Evolutionary conservation across 2,113 vertebrate genomes (phyloP).

Genomic region (Mobula hypostoma): DNA sequence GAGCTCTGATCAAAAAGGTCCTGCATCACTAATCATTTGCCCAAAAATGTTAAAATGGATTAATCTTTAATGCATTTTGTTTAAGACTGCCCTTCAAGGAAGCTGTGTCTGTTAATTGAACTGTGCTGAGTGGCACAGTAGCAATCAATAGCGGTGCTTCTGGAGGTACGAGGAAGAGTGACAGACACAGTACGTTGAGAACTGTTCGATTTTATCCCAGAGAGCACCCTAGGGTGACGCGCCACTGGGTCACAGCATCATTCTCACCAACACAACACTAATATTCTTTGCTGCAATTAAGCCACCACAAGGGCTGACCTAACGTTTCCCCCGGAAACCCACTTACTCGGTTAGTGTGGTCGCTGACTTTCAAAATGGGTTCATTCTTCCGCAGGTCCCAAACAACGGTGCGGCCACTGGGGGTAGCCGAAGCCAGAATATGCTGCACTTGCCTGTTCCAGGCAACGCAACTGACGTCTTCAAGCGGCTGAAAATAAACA

Average conservation of each 20-base stretch:
- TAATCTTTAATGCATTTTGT: not conserved
- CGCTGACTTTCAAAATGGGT: constrained; percentile 96
- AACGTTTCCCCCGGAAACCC: not conserved
- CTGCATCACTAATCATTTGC: too few relatives aligned
- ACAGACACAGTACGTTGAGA: not conserved
- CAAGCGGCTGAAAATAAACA: constrained; percentile 62
- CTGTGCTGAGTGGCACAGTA: not conserved
- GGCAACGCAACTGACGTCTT: constrained; percentile 77
- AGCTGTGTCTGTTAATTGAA: not conserved
- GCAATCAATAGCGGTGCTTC: not conserved
- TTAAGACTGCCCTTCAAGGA: not conserved
- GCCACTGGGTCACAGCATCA: not conserved
- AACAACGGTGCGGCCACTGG: constrained; percentile 79
- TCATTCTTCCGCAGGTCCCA: constrained; percentile 97
- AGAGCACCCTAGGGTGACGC: not conserved
- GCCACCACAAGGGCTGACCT: not conserved
- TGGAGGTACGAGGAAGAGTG: not conserved
- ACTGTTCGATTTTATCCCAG: not conserved
- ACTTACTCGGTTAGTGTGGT: constrained; percentile 87
- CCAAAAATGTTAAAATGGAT: not conserved
- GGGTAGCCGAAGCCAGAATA: constrained; percentile 73
- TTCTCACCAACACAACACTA: not conserved
- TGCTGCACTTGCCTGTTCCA: constrained; percentile 73
- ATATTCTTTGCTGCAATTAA: not conserved
- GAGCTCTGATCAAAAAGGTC: not conserved